These are phyloP conservation scores for Clarias gariepinus DNA, from an alignment of 2,113 vertebrate genomes.

Conservation along the genomic window DNA sequence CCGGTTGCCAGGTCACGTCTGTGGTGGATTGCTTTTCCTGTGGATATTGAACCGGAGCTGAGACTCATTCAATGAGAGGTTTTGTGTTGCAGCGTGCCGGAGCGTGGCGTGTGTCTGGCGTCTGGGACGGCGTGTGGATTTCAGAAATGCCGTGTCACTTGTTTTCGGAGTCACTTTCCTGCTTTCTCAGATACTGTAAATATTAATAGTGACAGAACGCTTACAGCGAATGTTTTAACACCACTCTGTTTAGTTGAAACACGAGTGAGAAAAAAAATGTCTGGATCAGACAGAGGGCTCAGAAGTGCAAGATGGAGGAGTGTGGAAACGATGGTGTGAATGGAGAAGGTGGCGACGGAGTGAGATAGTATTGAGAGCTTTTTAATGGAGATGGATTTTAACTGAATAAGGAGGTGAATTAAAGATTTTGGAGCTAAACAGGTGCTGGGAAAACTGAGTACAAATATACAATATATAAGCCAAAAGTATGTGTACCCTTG, in stretches of 20 bases:
- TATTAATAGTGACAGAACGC: not conserved
- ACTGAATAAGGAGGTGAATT: not conserved
- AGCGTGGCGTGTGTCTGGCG: not conserved
- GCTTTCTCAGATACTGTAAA: not conserved
- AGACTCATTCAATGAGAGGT: conserved; percentile 68
- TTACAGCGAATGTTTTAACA: not conserved
- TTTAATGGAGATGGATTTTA: not conserved
- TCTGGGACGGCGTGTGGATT: not conserved
- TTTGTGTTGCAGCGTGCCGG: conserved; percentile 57
- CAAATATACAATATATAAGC: not conserved
- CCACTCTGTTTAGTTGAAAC: not conserved
- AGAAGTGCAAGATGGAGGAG: not conserved
- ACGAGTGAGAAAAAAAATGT: not conserved
- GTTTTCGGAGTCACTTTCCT: not conserved
- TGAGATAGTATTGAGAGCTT: not conserved
- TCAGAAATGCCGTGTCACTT: not conserved
- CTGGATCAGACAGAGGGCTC: not conserved
- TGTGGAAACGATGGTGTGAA: not conserved
- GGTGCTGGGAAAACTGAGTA: not conserved
- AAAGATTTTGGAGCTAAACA: not conserved
- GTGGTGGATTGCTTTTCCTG: conserved; percentile 58
- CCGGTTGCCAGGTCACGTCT: conserved; percentile 51
- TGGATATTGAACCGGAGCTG: conserved; percentile 64
- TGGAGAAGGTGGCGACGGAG: not conserved
- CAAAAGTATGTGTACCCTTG: not conserved